Evolutionary conservation across 2,113 vertebrate species (phyloP).

Genomic region (Cottus gobio): DNA sequence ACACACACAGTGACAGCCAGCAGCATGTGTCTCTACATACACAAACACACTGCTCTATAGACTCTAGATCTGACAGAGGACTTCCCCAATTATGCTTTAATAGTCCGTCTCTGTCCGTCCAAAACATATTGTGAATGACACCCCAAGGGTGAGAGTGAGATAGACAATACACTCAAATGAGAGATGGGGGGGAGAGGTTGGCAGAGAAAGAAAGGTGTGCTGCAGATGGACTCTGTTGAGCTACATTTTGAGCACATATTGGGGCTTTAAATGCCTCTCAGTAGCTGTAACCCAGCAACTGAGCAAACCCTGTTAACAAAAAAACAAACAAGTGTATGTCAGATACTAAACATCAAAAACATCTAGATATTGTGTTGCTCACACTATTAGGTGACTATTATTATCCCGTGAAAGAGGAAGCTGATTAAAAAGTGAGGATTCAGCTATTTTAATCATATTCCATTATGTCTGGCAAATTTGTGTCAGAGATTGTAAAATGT

Average conservation of each 20-base stretch:
- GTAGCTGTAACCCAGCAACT: background rate
- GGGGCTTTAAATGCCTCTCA: constrained; percentile 20
- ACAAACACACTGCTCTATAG: constrained; percentile 44
- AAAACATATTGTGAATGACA: constrained; percentile 56
- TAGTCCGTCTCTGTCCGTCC: constrained; percentile 77
- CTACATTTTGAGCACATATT: constrained; percentile 1
- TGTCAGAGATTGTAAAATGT: constrained; percentile 5
- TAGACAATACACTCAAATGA: constrained; percentile 22
- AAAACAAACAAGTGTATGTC: background rate
- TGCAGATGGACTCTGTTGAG: constrained; percentile 36
- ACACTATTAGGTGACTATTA: background rate
- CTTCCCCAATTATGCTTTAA: constrained; percentile 81
- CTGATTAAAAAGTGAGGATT: constrained; percentile 7
- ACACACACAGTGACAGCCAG: constrained; percentile 23
- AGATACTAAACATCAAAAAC: background rate
- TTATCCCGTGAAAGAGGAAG: constrained; percentile 6
- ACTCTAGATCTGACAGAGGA: constrained; percentile 67
- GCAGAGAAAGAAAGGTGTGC: constrained; percentile 11
- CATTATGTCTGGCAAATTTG: constrained; percentile 14
- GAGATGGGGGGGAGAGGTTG: background rate
- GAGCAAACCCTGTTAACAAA: background rate
- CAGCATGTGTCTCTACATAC: constrained; percentile 37
- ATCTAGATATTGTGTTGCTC: background rate
- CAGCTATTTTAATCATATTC: constrained; percentile 1
- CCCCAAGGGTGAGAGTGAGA: constrained; percentile 20